A percentile compares a stretch with the other conserved stretches of the same genome.
These are phyloP conservation scores for Linnaemya vulpina DNA, from an alignment of 2,888 invertebrate species.

Conservation along the genomic window DNA sequence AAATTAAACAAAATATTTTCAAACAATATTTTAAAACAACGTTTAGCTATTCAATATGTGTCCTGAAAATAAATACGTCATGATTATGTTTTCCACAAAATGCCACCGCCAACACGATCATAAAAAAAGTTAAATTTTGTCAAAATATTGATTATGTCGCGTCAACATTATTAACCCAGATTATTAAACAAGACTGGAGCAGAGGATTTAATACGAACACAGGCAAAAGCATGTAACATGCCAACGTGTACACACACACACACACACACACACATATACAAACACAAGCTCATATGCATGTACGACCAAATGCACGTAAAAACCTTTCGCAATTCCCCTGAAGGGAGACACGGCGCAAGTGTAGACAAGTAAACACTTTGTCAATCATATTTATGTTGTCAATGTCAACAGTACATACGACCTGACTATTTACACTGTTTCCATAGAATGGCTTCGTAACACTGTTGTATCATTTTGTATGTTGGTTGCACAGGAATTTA, in stretches of 20 bases:
- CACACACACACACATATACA: neutral
- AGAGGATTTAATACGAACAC: conserved; percentile 1
- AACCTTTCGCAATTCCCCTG: no score
- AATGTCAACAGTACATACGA: no score
- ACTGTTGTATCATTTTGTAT: no score
- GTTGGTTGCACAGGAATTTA: no score
- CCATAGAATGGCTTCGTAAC: no score
- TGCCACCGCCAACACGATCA: neutral
- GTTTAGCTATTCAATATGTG: neutral
- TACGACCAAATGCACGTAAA: no score
- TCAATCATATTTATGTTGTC: no score
- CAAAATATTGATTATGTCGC: conserved; percentile 55
- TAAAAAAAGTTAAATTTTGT: conserved; percentile 6
- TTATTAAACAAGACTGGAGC: conserved; percentile 33
- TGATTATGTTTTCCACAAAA: neutral
- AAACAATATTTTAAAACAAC: neutral
- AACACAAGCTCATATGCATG: neutral
- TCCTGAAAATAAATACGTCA: neutral
- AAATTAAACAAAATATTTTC: no score
- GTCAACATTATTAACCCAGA: conserved; percentile 44
- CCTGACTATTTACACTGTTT: no score
- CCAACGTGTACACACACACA: neutral
- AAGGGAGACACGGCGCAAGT: no score
- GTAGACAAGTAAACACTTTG: no score
- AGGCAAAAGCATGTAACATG: no score